These are phyloP conservation scores for Oreochromis niloticus DNA, from an alignment of 2,113 vertebrate species.

Conservation along the genomic window DNA sequence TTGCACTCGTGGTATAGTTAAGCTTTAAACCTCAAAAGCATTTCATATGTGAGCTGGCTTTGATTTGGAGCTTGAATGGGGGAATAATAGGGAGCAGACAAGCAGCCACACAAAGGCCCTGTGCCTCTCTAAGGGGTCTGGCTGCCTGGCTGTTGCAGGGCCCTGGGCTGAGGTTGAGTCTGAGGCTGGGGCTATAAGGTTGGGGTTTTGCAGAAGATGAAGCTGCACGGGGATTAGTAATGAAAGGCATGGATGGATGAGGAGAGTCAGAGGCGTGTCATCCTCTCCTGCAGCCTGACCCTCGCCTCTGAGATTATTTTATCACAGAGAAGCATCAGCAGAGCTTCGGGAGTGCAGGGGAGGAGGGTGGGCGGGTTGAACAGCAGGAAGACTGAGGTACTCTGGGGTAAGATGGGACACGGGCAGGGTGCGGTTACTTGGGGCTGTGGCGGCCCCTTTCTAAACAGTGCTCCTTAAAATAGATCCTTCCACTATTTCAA, in stretches of 20 bases:
- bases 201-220: constrained; percentile 52
- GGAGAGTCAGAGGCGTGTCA: constrained; percentile 65
- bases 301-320: constrained; percentile 52
- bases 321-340: constrained; percentile 16
- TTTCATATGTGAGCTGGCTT: constrained; percentile 71
- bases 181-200: constrained; percentile 31
- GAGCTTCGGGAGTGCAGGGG: background rate
- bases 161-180: constrained; percentile 53
- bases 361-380: background rate
- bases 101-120: constrained; percentile 64
- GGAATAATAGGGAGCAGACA: constrained; percentile 70
- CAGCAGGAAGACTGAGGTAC: background rate
- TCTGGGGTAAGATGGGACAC: constrained; percentile 4
- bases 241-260: constrained; percentile 64
- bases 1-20: constrained; percentile 47
- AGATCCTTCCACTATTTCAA: constrained; percentile 17
- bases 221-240: constrained; percentile 48
- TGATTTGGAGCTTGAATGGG: constrained; percentile 58
- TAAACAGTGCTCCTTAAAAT: constrained; percentile 55
- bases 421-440: constrained; percentile 40
- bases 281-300: constrained; percentile 52
- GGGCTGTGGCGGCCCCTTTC: constrained; percentile 39
- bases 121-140: constrained; percentile 55
- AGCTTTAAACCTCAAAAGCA: constrained; percentile 66
- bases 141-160: constrained; percentile 55